phyloP scores from a whole-genome alignment of 2,797 vertebrate genomes.

The Pteropus rufus region DNA sequence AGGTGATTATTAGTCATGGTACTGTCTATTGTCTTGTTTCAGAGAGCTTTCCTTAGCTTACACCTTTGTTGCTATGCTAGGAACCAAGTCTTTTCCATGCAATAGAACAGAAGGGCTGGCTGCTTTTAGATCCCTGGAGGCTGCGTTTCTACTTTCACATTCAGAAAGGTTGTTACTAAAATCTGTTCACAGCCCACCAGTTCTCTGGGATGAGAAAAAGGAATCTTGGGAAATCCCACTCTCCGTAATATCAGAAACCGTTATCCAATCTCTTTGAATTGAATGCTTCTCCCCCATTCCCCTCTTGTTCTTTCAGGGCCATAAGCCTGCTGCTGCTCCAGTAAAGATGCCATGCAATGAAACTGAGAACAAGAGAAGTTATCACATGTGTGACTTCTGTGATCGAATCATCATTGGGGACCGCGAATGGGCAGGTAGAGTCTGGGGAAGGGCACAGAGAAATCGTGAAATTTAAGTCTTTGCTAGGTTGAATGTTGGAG shows the following conservation, averaged over 20 bases:
- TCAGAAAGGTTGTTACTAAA: constrained; percentile 58
- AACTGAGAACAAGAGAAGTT: constrained; percentile 87
- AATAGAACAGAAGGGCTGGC: constrained; percentile 28
- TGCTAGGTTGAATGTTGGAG: background rate
- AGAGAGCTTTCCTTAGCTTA: background rate
- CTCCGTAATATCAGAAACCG: constrained; percentile 34
- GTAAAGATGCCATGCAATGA: constrained; percentile 80
- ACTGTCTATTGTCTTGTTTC: background rate
- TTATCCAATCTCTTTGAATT: background rate
- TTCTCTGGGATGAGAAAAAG: constrained; percentile 31
- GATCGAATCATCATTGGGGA: constrained; percentile 93
- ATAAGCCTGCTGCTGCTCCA: constrained; percentile 83
- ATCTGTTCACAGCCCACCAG: constrained; percentile 47
- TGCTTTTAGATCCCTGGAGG: constrained; percentile 22
- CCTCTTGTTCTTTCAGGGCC: constrained; percentile 78
- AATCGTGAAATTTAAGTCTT: constrained; percentile 13
- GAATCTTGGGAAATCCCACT: constrained; percentile 44
- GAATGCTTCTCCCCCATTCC: background rate
- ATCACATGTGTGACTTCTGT: constrained; percentile 88
- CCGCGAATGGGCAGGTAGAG: constrained; percentile 93
- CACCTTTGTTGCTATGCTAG: background rate
- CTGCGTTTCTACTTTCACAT: constrained; percentile 18
- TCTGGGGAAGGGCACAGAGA: fast-evolving
- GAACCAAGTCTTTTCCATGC: background rate
- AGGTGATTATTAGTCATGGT: constrained; percentile 84